These are phyloP conservation scores for Scrobipalpa atriplicella DNA, from an alignment of 2,888 invertebrate genomes.

Conservation along the genomic window DNA sequence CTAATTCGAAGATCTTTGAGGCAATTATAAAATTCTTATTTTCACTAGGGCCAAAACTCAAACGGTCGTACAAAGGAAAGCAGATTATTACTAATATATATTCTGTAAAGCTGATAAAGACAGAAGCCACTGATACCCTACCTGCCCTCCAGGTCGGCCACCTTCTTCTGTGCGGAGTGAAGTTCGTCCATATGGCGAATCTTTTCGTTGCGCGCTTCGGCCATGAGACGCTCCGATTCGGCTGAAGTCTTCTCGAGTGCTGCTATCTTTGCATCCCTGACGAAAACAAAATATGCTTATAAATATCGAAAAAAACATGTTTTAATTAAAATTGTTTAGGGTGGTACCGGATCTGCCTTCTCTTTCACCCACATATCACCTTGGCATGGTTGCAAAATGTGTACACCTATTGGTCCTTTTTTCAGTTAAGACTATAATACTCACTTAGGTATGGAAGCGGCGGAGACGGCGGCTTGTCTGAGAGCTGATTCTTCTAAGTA, in stretches of 20 bases:
- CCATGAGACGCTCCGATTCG: constrained; percentile 92
- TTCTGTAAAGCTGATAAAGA: too few relatives aligned
- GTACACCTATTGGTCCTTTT: too few relatives aligned
- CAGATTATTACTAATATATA: too few relatives aligned
- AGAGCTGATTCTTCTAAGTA: constrained; percentile 91
- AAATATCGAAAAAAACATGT: neutral
- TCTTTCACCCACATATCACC: too few relatives aligned
- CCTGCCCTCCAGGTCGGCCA: constrained; percentile 94
- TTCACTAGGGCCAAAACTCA: too few relatives aligned
- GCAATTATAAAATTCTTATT: too few relatives aligned
- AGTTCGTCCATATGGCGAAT: constrained; percentile 95
- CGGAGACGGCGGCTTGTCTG: constrained; percentile 88
- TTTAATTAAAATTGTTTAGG: too few relatives aligned
- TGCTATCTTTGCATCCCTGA: constrained; percentile 92
- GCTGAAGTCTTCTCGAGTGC: constrained; percentile 92
- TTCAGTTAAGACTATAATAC: constrained; percentile 32
- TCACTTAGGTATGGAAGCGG: constrained; percentile 87
- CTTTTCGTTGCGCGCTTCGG: constrained; percentile 93
- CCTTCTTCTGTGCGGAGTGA: constrained; percentile 91
- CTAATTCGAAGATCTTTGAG: too few relatives aligned
- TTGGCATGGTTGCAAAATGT: too few relatives aligned
- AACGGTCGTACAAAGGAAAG: too few relatives aligned
- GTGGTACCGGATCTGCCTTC: too few relatives aligned
- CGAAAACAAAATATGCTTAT: neutral
- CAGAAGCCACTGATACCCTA: too few relatives aligned